Base-by-base conservation (phyloP, 2,797 vertebrate genomes). In the Anguilla megastoma region DNA sequence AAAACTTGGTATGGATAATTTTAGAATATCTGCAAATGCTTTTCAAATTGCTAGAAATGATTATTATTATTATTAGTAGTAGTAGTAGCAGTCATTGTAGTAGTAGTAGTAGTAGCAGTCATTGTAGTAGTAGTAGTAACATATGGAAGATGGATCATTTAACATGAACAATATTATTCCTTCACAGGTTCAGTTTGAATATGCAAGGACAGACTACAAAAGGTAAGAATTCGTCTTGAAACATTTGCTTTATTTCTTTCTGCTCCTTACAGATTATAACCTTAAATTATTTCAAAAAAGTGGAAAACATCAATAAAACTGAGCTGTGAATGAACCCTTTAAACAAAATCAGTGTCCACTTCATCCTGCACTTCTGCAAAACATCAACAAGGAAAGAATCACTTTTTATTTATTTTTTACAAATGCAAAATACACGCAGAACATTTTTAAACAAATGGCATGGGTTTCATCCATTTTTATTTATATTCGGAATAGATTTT, bases 221-320 rank as follows among this genome's bases (percentile, higher is more conserved):
- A 84, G 48, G 56, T 69, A 56, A 30, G 58, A 91, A 92, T 91
- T 85, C 86, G 69, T 86, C 66, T 84, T 66, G 87, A 92, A 87
- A 80, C 74, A 91, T 93, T 92, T 92, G 69, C 83, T 91, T 90
- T 91, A 90, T 90, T 90, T 87, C 80, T 6, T 84, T 86, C 41
- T 88, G 85, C 90, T 90, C 91, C 90, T 87, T 92, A 93, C 91
- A 94, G 91, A 92, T 92, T 88, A 92, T 88, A 93, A 91, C 86
- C 88, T 79, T 86, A 90, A 87, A 86, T 88, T 36, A 88, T 88
- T 90, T 86, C 86, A 84, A 87, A 91, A 92, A 91, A 85, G 71
- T 88, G 79, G 85, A 88, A 89, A 86, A 88, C 93, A 94, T 90
- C 92, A 90, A 93, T 6, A 1, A 88, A 88, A 82, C 66, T 60